Base-by-base conservation (phyloP, 2,797 vertebrate genomes). In the Coregonus suidteri region DNA sequence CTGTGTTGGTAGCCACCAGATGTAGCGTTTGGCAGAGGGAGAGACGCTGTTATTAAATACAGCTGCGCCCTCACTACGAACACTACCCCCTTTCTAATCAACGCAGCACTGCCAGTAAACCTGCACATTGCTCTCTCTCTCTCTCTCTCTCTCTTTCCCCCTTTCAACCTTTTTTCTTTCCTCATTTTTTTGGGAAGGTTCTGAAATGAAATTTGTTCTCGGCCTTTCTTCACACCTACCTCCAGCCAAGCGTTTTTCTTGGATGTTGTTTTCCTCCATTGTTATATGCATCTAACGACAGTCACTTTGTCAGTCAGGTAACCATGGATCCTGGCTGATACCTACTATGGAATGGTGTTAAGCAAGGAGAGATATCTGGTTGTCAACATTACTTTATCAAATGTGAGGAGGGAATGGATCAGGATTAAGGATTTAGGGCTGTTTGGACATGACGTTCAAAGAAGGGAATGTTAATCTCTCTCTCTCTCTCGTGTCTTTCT, bases 21-120 rank as follows among this genome's bases (percentile, higher is more conserved):
- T 94, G 93, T 94, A 93, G 88, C 81, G 76, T 89, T 94, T 93
- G 92, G 92, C 89, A 54, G 87, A 90, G 84, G 79, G 86, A 86
- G 88, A 86, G 77, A 79, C 75, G 74, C 81, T 89, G 89, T 92
- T 89, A 91, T 85, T 88, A 87, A 92, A 91, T 87, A 87, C 25
- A 69, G 71, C 84, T 83, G 84, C 89, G 83, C 75, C 34, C 81
- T 87, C 78, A 31, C 62, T 65, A 52, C 76, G 87, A 92, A 94
- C 91, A 93, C 91, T 92, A 81, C 75, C 81, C 84, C 86, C 89
- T 91, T 93, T 93, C 86, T 92, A 91, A 93, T 93, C 90, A 90
- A 54, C 11, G 4, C 82, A 76, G 82, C 77, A 67, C 85, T 94
- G 90, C 89, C 89, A 83, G 90, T 88, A 93, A 92, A 87, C 81